Conservation (phyloP, 2,113 vertebrate genomes). For the Glaucomys volans region DNA sequence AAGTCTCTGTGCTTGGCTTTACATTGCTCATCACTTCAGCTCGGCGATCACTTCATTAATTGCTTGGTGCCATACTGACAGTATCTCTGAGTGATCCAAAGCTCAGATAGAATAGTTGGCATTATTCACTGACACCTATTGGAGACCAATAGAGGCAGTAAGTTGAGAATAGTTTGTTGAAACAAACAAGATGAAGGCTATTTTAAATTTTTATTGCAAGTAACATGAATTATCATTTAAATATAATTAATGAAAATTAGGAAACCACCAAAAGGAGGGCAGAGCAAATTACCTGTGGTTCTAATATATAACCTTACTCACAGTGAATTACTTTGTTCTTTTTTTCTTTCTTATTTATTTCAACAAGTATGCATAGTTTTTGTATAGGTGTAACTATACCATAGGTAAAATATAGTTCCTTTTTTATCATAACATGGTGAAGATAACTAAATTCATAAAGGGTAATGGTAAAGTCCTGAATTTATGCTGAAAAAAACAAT, state of each 20-base stretch:
- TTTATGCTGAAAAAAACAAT: neutral
- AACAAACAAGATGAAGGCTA: neutral
- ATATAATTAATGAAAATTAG: conserved; percentile 10
- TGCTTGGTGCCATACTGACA: neutral
- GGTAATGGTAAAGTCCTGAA: neutral
- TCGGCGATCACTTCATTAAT: neutral
- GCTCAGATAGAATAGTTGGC: neutral
- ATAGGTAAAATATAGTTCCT: neutral
- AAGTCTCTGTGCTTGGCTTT: neutral
- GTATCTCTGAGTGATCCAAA: neutral
- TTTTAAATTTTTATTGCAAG: conserved; percentile 5
- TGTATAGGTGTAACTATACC: neutral
- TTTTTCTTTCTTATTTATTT: neutral
- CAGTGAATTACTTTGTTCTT: neutral
- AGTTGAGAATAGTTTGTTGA: neutral
- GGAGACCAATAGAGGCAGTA: neutral
- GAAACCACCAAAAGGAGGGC: neutral
- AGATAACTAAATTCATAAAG: neutral
- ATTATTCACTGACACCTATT: no score
- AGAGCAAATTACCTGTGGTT: neutral
- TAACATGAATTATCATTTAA: neutral
- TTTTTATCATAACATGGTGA: neutral
- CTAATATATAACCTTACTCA: neutral
- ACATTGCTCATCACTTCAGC: neutral
- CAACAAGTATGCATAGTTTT: neutral